phyloP scores from a whole-genome alignment of 2,113 vertebrate genomes.

The Corythornis cristatus region DNA sequence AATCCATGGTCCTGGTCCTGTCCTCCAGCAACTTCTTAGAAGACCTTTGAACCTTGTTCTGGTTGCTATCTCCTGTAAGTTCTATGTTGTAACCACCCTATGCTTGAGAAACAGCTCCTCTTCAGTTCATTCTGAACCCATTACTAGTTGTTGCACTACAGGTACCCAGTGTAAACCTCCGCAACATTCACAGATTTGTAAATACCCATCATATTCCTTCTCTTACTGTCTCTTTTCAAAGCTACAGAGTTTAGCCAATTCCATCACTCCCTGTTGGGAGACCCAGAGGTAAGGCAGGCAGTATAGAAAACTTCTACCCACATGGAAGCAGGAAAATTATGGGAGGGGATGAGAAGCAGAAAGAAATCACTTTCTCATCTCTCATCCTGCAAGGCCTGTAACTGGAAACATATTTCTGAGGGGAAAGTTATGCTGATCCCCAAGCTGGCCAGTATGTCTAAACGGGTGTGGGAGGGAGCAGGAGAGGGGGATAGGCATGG shows the following conservation, averaged over 20 bases:
- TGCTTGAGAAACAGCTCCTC: background rate
- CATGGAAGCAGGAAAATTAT: background rate
- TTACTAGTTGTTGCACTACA: background rate
- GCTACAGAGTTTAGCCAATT: background rate
- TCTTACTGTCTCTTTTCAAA: background rate
- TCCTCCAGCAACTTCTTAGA: background rate
- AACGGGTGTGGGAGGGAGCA: background rate
- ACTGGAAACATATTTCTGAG: background rate
- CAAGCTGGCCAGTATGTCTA: background rate
- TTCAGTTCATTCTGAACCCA: background rate
- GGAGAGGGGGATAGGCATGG: background rate
- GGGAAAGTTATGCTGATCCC: background rate
- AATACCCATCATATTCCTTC: background rate
- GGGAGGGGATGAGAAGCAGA: background rate
- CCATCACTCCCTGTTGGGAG: background rate
- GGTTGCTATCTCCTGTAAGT: background rate
- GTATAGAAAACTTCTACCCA: background rate
- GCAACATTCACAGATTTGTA: background rate
- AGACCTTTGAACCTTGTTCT: background rate
- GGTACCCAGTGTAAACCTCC: background rate
- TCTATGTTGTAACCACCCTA: background rate
- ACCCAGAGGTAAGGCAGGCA: background rate
- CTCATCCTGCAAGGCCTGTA: background rate
- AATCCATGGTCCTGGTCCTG: rapidly evolving
- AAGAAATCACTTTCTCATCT: background rate